Base-by-base conservation (phyloP, 1,140 invertebrate species). In the Rhagoletis zephyria region DNA sequence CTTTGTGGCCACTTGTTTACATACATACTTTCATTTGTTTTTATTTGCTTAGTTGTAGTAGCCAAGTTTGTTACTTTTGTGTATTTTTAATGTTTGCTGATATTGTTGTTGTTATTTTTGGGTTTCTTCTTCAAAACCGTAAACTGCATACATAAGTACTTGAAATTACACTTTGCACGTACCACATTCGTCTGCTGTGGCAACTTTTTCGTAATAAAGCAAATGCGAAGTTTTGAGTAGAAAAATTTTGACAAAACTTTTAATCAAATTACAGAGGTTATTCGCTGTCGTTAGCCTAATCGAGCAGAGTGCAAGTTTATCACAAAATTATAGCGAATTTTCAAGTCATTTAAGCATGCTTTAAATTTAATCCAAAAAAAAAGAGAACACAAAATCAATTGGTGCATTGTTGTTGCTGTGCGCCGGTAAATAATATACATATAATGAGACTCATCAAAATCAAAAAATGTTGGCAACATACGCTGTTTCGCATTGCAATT, bases 251-350 rank as follows among this genome's bases (percentile, higher is more conserved):
- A 48, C 74, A 81, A 81, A 81, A 81, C 74, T 81, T 81, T 81
- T 81, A 81, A 81, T 81, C 74, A 81, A 81, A 81, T 81, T 81
- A 56, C 74, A 81, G 74, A 81, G 74, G 74, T 81, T 81, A 81
- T 81, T 81, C 48, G 74, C 74, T 81, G 74, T 56, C 74, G 51
- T 56, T 81, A 56, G 74, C n/a, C 74, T 81, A 81, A 81, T 81
- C 74, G 74, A 56, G 74, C 74, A 56, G 48, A 56, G 48, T 81
- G 74, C 74, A 81, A 81, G 19, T 81, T 56, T 45, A 74, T 30
- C 42, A 63, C 12, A 63, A 14, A 14, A 4, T 63, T 63, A 63
- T 30, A 30, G 30, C 30, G 30, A 30, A 30, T 63, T 63, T 63
- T 63, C 4, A 14, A 63, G 61, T 40, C 64, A 30, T 67, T 70